phyloP scores from a whole-genome alignment of 30 jellyfish, hydroid and myxozoan genomes.

The Hydractinia symbiolongicarpus region DNA sequence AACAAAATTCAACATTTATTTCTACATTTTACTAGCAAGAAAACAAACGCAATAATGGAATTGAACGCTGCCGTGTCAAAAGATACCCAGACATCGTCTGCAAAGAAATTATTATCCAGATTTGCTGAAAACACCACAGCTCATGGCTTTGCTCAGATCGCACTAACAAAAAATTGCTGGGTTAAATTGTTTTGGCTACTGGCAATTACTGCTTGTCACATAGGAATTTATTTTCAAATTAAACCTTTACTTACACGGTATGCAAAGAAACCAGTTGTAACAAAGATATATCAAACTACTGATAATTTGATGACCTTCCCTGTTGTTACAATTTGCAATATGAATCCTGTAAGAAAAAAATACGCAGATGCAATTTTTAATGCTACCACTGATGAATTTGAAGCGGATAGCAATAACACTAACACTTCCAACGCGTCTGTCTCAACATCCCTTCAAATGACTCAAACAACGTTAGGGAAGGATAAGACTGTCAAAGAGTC shows the following conservation, averaged over 20 bases:
- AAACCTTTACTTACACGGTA: background rate
- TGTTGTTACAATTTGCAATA: constrained; percentile 11
- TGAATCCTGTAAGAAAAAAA: background rate
- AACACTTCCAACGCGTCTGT: too few species aligned
- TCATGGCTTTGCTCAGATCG: constrained; percentile 12
- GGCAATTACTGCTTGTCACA: constrained; percentile 1
- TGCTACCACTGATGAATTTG: too few species aligned
- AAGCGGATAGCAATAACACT: too few species aligned
- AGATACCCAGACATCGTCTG: too few species aligned
- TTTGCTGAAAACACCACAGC: constrained; percentile 19
- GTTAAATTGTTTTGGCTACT: constrained; percentile 5
- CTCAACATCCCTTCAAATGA: too few species aligned
- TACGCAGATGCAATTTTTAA: too few species aligned
- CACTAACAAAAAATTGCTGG: background rate
- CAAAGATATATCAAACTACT: background rate
- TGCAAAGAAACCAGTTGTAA: background rate
- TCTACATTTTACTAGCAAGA: too few species aligned
- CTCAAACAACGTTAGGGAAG: too few species aligned
- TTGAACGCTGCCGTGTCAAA: too few species aligned
- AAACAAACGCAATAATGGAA: too few species aligned
- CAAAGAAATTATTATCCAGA: background rate
- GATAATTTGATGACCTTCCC: background rate
- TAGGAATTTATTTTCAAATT: background rate
- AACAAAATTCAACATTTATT: too few species aligned
- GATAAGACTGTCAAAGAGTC: too few species aligned